phyloP scores from a whole-genome alignment of 2,797 vertebrate genomes.

The Pteronotus mesoamericanus region DNA sequence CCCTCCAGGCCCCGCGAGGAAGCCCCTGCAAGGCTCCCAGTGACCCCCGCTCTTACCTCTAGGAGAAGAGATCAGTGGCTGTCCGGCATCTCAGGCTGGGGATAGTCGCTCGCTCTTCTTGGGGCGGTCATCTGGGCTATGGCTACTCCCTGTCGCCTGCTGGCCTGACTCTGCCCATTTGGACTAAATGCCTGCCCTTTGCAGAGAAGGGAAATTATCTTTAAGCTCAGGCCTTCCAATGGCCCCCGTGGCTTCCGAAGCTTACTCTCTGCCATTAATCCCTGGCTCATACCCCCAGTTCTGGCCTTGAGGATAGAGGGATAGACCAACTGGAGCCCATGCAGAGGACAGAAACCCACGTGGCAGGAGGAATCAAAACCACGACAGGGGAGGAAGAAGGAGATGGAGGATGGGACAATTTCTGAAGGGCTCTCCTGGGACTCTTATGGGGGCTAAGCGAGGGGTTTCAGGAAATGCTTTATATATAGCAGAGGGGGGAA shows the following conservation, averaged over 20 bases:
- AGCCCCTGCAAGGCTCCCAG: background rate
- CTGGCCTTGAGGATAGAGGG: slow-evolving; percentile 14
- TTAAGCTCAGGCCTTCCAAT: slow-evolving; percentile 51
- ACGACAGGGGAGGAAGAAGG: fast-evolving
- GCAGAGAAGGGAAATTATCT: slow-evolving; percentile 52
- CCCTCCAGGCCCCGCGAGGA: fast-evolving
- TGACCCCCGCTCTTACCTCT: slow-evolving; percentile 25
- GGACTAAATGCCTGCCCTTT: slow-evolving; percentile 24
- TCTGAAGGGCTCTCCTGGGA: background rate
- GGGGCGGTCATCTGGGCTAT: slow-evolving; percentile 35
- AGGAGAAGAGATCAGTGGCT: background rate
- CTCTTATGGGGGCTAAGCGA: too few species aligned
- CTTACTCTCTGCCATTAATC: slow-evolving; percentile 55
- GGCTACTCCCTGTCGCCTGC: background rate
- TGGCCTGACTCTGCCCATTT: slow-evolving; percentile 8
- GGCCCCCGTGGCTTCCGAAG: slow-evolving; percentile 18
- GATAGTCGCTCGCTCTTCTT: background rate
- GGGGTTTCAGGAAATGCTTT: background rate
- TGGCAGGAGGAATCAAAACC: background rate
- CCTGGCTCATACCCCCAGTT: background rate
- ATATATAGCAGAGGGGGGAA: background rate
- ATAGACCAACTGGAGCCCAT: background rate
- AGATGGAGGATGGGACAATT: background rate
- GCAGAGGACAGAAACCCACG: background rate
- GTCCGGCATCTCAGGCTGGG: background rate